phyloP scores from a whole-genome alignment of 2,888 invertebrate genomes.

The Agrilus cyanescens region DNA sequence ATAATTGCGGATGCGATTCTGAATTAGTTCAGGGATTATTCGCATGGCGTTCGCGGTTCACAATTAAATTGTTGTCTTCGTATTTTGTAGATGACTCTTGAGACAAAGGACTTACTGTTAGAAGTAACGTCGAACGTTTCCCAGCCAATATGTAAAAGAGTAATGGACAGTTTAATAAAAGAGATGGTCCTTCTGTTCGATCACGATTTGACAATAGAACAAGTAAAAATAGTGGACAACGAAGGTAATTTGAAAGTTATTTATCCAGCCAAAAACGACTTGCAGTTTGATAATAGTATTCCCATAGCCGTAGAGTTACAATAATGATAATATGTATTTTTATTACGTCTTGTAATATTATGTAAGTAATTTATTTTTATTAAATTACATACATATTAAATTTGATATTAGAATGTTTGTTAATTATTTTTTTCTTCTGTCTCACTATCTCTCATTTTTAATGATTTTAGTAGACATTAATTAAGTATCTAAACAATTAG shows the following conservation, averaged over 20 bases:
- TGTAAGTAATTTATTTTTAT: background rate
- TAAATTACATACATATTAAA: no score
- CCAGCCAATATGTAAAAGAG: slow-evolving; percentile 51
- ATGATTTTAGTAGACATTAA: no score
- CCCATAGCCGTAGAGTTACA: slow-evolving; percentile 11
- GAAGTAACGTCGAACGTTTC: slow-evolving; percentile 66
- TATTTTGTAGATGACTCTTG: slow-evolving; percentile 48
- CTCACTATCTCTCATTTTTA: no score
- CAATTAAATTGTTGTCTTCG: slow-evolving; percentile 7
- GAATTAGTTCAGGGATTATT: no score
- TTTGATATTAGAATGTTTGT: no score
- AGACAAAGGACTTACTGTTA: slow-evolving; percentile 54
- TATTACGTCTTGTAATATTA: background rate
- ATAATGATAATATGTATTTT: background rate
- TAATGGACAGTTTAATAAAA: slow-evolving; percentile 54
- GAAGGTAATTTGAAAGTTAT: slow-evolving; percentile 58
- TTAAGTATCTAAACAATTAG: no score
- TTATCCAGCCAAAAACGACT: slow-evolving; percentile 67
- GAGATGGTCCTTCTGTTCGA: slow-evolving; percentile 45
- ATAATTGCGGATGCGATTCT: no score
- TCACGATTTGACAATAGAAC: slow-evolving; percentile 40
- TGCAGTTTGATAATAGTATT: slow-evolving; percentile 36
- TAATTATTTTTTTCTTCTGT: no score
- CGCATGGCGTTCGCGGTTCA: no score
- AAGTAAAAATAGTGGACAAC: slow-evolving; percentile 59